Evolutionary conservation across 2,888 invertebrate species (phyloP).

Genomic region (Harpalus rufipes): DNA sequence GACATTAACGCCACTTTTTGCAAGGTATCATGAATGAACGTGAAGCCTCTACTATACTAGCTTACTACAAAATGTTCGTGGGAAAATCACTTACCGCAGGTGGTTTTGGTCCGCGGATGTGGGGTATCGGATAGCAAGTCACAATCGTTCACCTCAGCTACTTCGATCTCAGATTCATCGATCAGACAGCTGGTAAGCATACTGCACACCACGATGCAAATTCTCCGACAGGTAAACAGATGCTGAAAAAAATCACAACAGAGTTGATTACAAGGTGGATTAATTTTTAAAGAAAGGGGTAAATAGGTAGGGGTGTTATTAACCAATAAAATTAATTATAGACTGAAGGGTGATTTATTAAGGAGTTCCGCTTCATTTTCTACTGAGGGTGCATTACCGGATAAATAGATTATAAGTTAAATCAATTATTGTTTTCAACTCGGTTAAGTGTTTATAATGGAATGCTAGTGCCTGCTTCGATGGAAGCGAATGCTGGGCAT

Average conservation of each 20-base stretch:
- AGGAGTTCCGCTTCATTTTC: no score
- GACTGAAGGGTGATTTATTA: no score
- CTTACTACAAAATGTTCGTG: slow-evolving; percentile 71
- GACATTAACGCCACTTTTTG: background rate
- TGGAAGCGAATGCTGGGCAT: no score
- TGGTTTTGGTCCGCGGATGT: slow-evolving; percentile 42
- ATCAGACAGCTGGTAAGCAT: slow-evolving; percentile 57
- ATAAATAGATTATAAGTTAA: no score
- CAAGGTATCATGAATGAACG: background rate
- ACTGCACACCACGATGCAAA: background rate
- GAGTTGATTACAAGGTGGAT: background rate
- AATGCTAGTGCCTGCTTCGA: no score
- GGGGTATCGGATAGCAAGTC: slow-evolving; percentile 57
- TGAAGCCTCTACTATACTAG: background rate
- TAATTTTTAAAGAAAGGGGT: background rate
- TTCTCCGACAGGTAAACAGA: background rate
- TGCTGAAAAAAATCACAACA: background rate
- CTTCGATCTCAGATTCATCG: slow-evolving; percentile 52
- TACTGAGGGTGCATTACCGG: no score
- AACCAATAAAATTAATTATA: no score
- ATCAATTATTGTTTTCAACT: no score
- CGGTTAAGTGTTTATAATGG: no score
- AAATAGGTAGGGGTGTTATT: background rate
- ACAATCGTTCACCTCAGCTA: slow-evolving; percentile 41
- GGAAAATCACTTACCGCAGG: slow-evolving; percentile 71